A percentile compares a stretch with the other conserved stretches of the same genome.
These are phyloP conservation scores for Cataglyphis altisquamis DNA, from an alignment of 2,888 invertebrate genomes.

Conservation along the genomic window DNA sequence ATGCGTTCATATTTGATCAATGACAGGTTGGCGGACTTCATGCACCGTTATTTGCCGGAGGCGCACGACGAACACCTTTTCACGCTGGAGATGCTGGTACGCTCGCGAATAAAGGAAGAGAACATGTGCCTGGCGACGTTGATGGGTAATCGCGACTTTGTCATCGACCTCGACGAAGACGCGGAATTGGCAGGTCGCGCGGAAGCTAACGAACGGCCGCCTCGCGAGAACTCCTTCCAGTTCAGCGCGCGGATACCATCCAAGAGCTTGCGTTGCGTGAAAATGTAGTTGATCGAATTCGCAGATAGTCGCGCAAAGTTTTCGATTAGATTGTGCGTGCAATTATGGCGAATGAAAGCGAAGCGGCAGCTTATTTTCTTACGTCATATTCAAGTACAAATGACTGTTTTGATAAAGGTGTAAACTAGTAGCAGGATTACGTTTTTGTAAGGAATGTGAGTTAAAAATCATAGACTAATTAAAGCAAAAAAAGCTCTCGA, in stretches of 20 bases:
- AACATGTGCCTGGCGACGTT: constrained; percentile 88
- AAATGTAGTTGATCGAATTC: constrained; percentile 88
- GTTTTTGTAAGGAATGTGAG: background rate
- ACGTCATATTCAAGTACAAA: constrained; percentile 6
- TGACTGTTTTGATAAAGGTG: background rate
- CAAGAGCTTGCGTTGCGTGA: constrained; percentile 92
- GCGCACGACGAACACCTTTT: constrained; percentile 93
- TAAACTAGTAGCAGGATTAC: background rate
- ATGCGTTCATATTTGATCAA: background rate
- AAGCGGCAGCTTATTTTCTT: constrained; percentile 13
- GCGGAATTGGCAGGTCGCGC: constrained; percentile 80
- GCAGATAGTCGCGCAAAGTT: background rate
- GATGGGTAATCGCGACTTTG: constrained; percentile 86
- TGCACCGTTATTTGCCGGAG: constrained; percentile 92
- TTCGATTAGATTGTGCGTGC: background rate
- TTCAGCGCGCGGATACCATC: constrained; percentile 91
- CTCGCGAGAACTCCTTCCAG: constrained; percentile 88
- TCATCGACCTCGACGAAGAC: constrained; percentile 80
- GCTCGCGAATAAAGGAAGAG: constrained; percentile 85
- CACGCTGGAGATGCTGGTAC: constrained; percentile 91
- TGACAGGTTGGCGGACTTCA: constrained; percentile 91
- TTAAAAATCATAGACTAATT: background rate
- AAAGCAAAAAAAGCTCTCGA: background rate
- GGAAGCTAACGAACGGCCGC: constrained; percentile 83
- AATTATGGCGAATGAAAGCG: background rate